A percentile compares a stretch with the other conserved stretches of the same genome.
phyloP scores from a whole-genome alignment of 2,113 vertebrate genomes.

The Rhodinocichla rosea region DNA sequence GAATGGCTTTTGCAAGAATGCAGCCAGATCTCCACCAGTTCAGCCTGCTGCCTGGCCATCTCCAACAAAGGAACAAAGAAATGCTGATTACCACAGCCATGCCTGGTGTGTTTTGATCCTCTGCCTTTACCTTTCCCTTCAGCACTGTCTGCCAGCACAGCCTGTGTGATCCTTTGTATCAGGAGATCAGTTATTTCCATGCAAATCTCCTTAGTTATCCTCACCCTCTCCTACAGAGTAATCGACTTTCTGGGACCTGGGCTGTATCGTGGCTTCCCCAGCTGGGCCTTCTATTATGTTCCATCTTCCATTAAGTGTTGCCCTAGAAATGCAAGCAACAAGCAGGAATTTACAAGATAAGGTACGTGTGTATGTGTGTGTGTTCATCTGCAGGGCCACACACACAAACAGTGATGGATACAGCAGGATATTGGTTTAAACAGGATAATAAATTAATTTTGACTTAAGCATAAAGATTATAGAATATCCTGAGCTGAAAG shows the following conservation, averaged over 20 bases:
- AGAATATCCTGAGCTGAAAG: neutral
- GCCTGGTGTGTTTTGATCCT: neutral
- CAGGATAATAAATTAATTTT: neutral
- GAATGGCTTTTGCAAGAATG: neutral
- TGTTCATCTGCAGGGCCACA: neutral
- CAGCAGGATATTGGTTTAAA: neutral
- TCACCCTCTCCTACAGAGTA: neutral
- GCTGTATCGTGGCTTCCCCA: neutral
- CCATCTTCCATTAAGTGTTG: neutral
- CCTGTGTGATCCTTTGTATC: neutral
- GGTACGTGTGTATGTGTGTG: fast-evolving
- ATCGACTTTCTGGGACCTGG: neutral
- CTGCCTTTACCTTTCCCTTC: neutral
- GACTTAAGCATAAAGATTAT: neutral
- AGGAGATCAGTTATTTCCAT: neutral
- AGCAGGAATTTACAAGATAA: neutral
- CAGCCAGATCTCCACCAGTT: neutral
- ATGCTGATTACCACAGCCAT: neutral
- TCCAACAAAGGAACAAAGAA: neutral
- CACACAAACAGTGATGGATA: too few species aligned
- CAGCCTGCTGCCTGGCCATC: neutral
- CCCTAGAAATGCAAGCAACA: neutral
- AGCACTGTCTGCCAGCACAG: neutral
- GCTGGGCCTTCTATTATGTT: neutral
- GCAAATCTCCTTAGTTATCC: neutral